Evolutionary conservation across 2,888 invertebrate genomes (phyloP).

Genomic region (Brachyptera putata): DNA sequence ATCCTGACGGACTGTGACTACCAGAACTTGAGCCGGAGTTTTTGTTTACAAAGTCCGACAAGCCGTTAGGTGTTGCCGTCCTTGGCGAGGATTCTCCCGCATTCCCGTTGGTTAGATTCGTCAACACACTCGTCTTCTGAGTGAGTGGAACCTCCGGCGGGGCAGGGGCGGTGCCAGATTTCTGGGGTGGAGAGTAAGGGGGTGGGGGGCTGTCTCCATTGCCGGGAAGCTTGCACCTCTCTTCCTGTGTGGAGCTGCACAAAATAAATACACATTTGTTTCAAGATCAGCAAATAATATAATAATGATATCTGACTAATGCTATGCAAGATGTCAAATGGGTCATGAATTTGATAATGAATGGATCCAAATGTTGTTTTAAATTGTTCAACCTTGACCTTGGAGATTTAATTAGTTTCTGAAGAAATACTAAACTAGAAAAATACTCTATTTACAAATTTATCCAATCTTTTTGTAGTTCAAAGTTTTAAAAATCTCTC

Average conservation of each 20-base stretch:
- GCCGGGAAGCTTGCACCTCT: constrained; percentile 33
- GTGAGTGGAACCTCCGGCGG: constrained; percentile 21
- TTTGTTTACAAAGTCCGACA: constrained; percentile 29
- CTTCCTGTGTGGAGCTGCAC: constrained; percentile 36
- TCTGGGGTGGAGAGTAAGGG: constrained; percentile 43
- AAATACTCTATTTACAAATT: neutral
- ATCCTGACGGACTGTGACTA: constrained; percentile 30
- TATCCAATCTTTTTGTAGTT: neutral
- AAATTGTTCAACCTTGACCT: too few species aligned
- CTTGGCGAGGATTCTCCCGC: constrained; percentile 22
- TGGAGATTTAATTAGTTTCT: too few species aligned
- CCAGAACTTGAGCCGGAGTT: constrained; percentile 29
- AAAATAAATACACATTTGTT: too few species aligned
- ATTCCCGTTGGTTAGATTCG: constrained; percentile 22
- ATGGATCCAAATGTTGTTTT: too few species aligned
- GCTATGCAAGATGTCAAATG: too few species aligned
- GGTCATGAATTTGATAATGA: too few species aligned
- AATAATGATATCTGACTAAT: too few species aligned
- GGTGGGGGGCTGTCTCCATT: constrained; percentile 46
- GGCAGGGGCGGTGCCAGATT: constrained; percentile 14
- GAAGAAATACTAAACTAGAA: neutral
- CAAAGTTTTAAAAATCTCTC: neutral
- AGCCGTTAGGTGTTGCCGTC: constrained; percentile 20
- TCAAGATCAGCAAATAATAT: too few species aligned
- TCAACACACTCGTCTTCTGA: constrained; percentile 28